A percentile compares a stretch with the other conserved stretches of the same genome.
Evolutionary conservation across 2,888 invertebrate species (phyloP).

Genomic region (Axea sp.): DNA sequence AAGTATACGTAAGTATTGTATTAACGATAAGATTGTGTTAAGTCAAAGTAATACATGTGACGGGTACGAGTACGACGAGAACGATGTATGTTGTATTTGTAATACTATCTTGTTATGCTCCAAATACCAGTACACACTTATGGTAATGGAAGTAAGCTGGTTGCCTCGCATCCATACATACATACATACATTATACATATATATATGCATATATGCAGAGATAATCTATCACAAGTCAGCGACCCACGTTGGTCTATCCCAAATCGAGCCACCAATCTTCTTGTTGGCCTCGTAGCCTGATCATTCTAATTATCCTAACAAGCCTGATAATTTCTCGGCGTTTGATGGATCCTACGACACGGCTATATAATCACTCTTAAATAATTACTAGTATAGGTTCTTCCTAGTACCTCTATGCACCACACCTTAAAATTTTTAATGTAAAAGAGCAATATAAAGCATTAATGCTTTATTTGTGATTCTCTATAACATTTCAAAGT

Average conservation of each 20-base stretch:
- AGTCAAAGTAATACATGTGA: background rate
- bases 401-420: background rate
- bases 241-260: slow-evolving; percentile 65
- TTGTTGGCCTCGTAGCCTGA: slow-evolving; percentile 68
- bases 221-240: slow-evolving; percentile 67
- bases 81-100: slow-evolving; percentile 25
- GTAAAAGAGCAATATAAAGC: too few species aligned
- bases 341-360: slow-evolving; percentile 14
- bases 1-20: background rate
- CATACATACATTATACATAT: too few species aligned
- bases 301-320: slow-evolving; percentile 73
- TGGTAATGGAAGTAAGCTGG: slow-evolving; percentile 43
- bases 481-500: too few species aligned
- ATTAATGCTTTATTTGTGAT: too few species aligned
- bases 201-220: slow-evolving; percentile 43
- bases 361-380: slow-evolving; percentile 25
- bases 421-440: too few species aligned
- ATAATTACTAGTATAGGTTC: slow-evolving; percentile 6
- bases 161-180: slow-evolving; percentile 46
- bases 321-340: slow-evolving; percentile 72
- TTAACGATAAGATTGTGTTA: background rate
- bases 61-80: background rate
- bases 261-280: slow-evolving; percentile 66
- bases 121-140: slow-evolving; percentile 49
- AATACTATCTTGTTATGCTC: slow-evolving; percentile 51